Percentiles rank a stretch among this genome's conserved stretches.
Evolutionary conservation across 2,888 invertebrate species (phyloP).

Genomic region (Dorcus parallelipipedus): DNA sequence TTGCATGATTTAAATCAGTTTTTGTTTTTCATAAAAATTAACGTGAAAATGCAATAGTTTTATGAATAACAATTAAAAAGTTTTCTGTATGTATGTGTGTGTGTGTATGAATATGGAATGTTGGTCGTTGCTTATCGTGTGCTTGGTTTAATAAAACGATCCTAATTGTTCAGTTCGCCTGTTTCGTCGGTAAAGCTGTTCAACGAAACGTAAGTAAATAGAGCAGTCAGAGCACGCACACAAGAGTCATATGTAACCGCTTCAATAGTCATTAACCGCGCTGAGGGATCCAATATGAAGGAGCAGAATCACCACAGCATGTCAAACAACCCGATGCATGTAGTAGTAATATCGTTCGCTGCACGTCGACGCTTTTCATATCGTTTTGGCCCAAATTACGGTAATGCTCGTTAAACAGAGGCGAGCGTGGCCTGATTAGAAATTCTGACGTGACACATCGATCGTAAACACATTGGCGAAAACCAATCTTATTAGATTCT

Average conservation of each 20-base stretch:
- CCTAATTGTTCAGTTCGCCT: too few relatives aligned
- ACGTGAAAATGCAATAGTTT: too few relatives aligned
- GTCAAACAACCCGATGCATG: constrained; percentile 27
- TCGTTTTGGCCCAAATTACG: not conserved
- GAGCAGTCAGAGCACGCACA: constrained; percentile 19
- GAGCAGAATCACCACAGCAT: constrained; percentile 30
- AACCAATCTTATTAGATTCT: too few relatives aligned
- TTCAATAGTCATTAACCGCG: constrained; percentile 29
- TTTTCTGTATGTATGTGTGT: too few relatives aligned
- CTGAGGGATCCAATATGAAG: constrained; percentile 28
- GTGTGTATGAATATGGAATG: too few relatives aligned
- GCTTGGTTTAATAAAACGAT: too few relatives aligned
- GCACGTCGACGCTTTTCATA: constrained; percentile 1
- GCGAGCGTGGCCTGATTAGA: not conserved
- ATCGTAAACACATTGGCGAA: not conserved
- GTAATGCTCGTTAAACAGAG: not conserved
- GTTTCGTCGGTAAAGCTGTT: not conserved
- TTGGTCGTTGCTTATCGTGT: too few relatives aligned
- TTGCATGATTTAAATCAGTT: too few relatives aligned
- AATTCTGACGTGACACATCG: not conserved
- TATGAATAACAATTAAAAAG: too few relatives aligned
- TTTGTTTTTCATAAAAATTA: too few relatives aligned
- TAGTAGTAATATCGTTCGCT: not conserved
- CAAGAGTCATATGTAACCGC: constrained; percentile 27
- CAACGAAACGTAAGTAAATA: constrained; percentile 18